Conservation (phyloP, 2,888 invertebrate species). For the Empis livida region DNA sequence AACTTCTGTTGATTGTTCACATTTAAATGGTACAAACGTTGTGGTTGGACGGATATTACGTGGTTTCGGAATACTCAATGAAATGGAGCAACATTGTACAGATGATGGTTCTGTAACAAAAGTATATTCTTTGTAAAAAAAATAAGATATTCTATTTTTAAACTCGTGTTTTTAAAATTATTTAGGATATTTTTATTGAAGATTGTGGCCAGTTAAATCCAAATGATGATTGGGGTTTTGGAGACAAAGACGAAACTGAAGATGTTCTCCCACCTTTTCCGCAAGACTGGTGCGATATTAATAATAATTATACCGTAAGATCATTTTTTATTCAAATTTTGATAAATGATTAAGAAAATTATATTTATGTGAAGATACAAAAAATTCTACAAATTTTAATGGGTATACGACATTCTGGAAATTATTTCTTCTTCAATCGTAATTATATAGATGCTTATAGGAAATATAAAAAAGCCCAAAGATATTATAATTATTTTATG, state of each 20-base stretch:
- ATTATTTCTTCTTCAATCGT: slow-evolving; percentile 47
- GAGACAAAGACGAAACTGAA: slow-evolving; percentile 54
- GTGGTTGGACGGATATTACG: slow-evolving; percentile 69
- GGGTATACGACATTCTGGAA: slow-evolving; percentile 58
- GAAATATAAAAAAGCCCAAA: slow-evolving; percentile 68
- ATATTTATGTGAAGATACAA: slow-evolving; percentile 32
- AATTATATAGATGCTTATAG: slow-evolving; percentile 51
- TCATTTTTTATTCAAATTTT: background rate
- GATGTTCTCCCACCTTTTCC: slow-evolving; percentile 68
- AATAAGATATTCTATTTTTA: slow-evolving; percentile 6
- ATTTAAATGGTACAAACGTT: slow-evolving; percentile 69
- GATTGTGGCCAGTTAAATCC: slow-evolving; percentile 60
- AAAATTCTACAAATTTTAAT: slow-evolving; percentile 42
- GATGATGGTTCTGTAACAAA: slow-evolving; percentile 46
- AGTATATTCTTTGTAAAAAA: slow-evolving; percentile 26
- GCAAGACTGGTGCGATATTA: slow-evolving; percentile 48
- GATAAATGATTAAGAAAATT: slow-evolving; percentile 1
- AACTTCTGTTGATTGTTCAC: slow-evolving; percentile 58
- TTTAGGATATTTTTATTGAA: slow-evolving; percentile 49
- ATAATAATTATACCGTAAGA: slow-evolving; percentile 18
- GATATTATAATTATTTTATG: slow-evolving; percentile 45
- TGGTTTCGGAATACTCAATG: slow-evolving; percentile 58
- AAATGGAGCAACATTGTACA: slow-evolving; percentile 49
- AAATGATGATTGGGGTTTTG: slow-evolving; percentile 49
- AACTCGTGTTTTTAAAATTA: background rate